Evolutionary conservation across 1,140 invertebrate genomes (phyloP), one percentile per base, ranked within the genome.

Genomic region (Mamestra configurata): DNA sequence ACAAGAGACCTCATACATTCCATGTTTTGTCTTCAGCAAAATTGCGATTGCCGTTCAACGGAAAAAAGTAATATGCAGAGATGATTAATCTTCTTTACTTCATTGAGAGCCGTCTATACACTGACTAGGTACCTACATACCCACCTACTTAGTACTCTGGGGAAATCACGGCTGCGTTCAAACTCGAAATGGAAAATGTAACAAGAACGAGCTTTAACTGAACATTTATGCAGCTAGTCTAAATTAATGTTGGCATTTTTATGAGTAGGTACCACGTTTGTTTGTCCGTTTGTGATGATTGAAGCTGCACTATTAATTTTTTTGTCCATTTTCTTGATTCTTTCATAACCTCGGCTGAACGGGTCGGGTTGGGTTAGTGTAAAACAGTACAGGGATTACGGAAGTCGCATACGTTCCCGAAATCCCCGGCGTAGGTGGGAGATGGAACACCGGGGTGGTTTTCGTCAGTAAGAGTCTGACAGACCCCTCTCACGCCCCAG

Each of bases 121-220:
- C 51, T 49, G 27, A n/a, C 40, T 43, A 43, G 8, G 8, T 43
- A 43, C 40, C 43, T n/a, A n/a, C 10, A 11, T 49, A 43, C 40
- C 40, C 11, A 43, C 40, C 43, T n/a, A n/a, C 10, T 11, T 49
- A 70, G 13, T 64, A 35, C 73, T 64, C 73, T 0, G 22, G 73
- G 73, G 73, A 76, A 76, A 64, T 76, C 40, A 76, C 37, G 10
- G 15, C 20, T 73, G 71, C 20, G 53, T 61, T 11, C 40, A 46
- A 76, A 57, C 31, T 20, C 13, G 11, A 31, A 75, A 76, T 43
- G 53, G 15, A 64, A 76, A 76, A 64, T 64, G 73, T 64, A 76
- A 64, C 40, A 24, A 64, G 24, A 18, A n/a, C 18, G 11, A 15
- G 20, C 43, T 72, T 72, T 55, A 22, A 72, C 46, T 20, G 27